phyloP scores from a whole-genome alignment of 2,888 invertebrate species.

The Noctua janthina region DNA sequence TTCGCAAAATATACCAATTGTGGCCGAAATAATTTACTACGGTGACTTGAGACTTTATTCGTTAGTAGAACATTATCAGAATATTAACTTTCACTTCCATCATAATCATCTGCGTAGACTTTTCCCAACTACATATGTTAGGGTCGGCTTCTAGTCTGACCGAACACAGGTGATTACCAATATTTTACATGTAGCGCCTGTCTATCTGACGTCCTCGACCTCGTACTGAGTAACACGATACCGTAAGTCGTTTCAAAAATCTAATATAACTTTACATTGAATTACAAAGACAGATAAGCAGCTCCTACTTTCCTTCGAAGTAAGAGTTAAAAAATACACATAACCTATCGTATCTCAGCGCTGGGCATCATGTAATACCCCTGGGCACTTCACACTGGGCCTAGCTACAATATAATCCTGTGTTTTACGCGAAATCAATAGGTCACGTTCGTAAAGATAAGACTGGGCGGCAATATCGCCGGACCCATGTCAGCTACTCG shows the following conservation, averaged over 20 bases:
- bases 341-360: constrained; percentile 52
- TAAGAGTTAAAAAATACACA: constrained; percentile 55
- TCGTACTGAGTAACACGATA: neutral
- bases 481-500: constrained; percentile 77
- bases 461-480: constrained; percentile 72
- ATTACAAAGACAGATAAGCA: constrained; percentile 33
- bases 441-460: constrained; percentile 73
- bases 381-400: constrained; percentile 61
- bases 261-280: constrained; percentile 1
- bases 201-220: neutral
- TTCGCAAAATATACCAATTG: neutral
- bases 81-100: neutral
- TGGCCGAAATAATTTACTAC: neutral
- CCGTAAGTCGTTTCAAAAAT: neutral
- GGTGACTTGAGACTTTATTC: neutral
- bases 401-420: constrained; percentile 64
- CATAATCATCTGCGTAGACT: neutral
- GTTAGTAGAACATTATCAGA: neutral
- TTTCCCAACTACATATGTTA: neutral
- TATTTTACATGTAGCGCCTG: neutral
- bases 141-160: neutral
- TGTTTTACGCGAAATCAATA: constrained; percentile 75
- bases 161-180: neutral
- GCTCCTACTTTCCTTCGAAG: neutral
- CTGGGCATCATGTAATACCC: constrained; percentile 54